phyloP scores from a whole-genome alignment of 2,888 invertebrate genomes.

The Drosophila paranaensis region DNA sequence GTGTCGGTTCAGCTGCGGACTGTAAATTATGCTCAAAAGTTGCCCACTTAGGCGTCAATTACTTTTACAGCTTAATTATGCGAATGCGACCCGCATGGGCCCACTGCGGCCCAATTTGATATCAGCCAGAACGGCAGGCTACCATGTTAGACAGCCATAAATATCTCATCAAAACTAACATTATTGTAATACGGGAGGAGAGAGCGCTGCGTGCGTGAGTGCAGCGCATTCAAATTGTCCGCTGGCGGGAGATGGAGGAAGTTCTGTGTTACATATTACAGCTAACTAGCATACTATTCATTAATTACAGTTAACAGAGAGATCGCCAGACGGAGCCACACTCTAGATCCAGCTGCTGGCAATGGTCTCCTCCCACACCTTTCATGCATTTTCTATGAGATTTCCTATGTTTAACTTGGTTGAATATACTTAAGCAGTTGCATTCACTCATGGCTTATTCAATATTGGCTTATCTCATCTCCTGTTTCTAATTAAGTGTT shows the following conservation, averaged over 20 bases:
- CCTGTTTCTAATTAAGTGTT: too few relatives aligned
- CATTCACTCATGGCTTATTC: too few relatives aligned
- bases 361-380: neutral
- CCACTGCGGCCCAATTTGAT: slow-evolving; percentile 15
- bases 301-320: slow-evolving; percentile 57
- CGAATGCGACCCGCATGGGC: slow-evolving; percentile 50
- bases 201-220: slow-evolving; percentile 51
- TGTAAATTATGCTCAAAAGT: slow-evolving; percentile 72
- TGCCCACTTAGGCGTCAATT: slow-evolving; percentile 74
- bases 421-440: too few relatives aligned
- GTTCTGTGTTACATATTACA: slow-evolving; percentile 1
- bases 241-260: slow-evolving; percentile 3
- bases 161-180: slow-evolving; percentile 56
- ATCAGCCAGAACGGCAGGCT: slow-evolving; percentile 31
- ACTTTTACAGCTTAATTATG: slow-evolving; percentile 77
- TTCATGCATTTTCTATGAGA: neutral
- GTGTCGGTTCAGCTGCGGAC: slow-evolving; percentile 3
- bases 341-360: neutral
- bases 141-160: slow-evolving; percentile 68
- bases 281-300: slow-evolving; percentile 52
- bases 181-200: slow-evolving; percentile 12
- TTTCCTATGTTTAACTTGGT: neutral
- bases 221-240: slow-evolving; percentile 50
- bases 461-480: too few relatives aligned
- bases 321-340: neutral